phyloP scores from a whole-genome alignment of 2,797 vertebrate species.

The Distichodus sexfasciatus region DNA sequence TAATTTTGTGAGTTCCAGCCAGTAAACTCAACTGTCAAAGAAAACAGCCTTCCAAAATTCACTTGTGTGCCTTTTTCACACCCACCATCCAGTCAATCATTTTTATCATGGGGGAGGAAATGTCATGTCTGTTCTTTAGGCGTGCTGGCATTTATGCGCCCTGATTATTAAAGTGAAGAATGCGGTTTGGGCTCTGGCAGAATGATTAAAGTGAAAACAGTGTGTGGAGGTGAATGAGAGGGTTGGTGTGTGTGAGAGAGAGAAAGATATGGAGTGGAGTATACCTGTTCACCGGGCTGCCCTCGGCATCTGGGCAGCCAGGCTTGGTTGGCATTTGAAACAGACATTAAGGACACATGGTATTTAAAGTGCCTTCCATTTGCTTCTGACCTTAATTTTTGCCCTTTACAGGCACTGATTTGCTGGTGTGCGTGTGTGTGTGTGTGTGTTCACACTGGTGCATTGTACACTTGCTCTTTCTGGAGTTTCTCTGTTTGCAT shows the following conservation, averaged over 20 bases:
- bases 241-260: conserved; percentile 1
- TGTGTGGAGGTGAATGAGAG: neutral
- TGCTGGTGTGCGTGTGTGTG: neutral
- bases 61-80: no score
- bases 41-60: no score
- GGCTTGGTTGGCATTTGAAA: conserved; percentile 69
- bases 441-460: conserved; percentile 11
- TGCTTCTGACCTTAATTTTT: conserved; percentile 70
- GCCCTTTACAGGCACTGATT: conserved; percentile 35
- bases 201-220: neutral
- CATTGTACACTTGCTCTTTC: neutral
- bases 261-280: neutral
- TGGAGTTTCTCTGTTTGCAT: neutral
- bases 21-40: no score
- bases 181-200: conserved; percentile 25
- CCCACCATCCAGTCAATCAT: no score
- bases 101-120: no score
- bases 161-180: neutral
- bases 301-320: conserved; percentile 2
- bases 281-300: neutral
- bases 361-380: conserved; percentile 65
- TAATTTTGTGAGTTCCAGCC: no score
- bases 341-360: conserved; percentile 56
- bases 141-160: no score
- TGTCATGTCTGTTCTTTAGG: no score